Evolutionary conservation across 2,888 invertebrate genomes (phyloP), one percentile per base, ranked within the genome.

Genomic region (Caenorhabditis sp.): DNA sequence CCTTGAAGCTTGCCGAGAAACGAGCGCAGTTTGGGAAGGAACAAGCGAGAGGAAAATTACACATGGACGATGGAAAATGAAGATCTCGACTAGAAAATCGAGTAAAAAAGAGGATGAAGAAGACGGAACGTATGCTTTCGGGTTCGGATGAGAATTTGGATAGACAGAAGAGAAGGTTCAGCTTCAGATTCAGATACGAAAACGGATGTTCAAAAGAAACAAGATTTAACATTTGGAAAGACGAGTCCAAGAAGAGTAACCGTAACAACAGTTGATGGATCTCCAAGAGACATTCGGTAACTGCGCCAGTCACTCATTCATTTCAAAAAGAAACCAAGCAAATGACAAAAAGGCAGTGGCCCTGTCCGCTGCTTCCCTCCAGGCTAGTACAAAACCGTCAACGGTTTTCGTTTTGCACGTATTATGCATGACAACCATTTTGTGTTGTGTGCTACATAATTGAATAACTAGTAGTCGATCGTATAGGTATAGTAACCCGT

Each of bases 341-440:
- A n/a, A n/a, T n/a, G n/a, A n/a, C n/a, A n/a, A n/a, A n/a, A n/a
- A n/a, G n/a, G n/a, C n/a, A n/a, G n/a, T n/a, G n/a, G n/a, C n/a
- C n/a, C n/a, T n/a, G n/a, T n/a, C n/a, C n/a, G n/a, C n/a, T n/a
- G n/a, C n/a, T n/a, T n/a, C n/a, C n/a, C n/a, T n/a, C n/a, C n/a
- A n/a, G 76, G 68, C 76, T 28, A 76, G 76, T 76, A 76, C 76
- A 76, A 61, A 76, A 76, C 76, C 76, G 53, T 53, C 76, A 18
- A 67, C 35, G 44, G 32, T 58, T 65, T 58, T 67, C 47, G 60
- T 68, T 61, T n/a, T 76, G 60, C 74, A 67, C 64, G 67, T 67
- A 76, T 67, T 67, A 68, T 60, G 60, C 60, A 76, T 53, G 76
- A 53, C 61, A 71, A 62, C 53, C 44, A 26, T 67, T 67, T 76